A percentile compares a stretch with the other conserved stretches of the same genome.
These are phyloP conservation scores for Neodiprion pinetum DNA, from an alignment of 1,140 invertebrate genomes.

Conservation along the genomic window DNA sequence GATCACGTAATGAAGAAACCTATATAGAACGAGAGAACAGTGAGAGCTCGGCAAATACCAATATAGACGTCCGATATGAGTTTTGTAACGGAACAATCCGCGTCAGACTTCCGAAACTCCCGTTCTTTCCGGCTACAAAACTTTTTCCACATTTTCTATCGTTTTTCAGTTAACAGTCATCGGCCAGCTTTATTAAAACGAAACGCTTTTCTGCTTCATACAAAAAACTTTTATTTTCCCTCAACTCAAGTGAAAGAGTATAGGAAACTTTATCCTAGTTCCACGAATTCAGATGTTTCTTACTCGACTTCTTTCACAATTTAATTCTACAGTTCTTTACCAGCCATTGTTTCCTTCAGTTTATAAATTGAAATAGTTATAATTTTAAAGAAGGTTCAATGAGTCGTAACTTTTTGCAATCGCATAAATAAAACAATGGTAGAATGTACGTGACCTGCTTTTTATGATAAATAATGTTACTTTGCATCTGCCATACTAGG, in stretches of 20 bases:
- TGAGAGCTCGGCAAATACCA: constrained; percentile 4
- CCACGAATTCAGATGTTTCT: too few relatives aligned
- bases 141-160: not conserved
- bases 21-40: not conserved
- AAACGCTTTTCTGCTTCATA: not conserved
- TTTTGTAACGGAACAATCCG: constrained; percentile 7
- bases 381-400: too few relatives aligned
- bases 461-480: too few relatives aligned
- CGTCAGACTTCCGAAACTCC: not conserved
- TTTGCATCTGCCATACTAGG: too few relatives aligned
- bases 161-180: not conserved
- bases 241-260: not conserved
- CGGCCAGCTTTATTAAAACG: not conserved
- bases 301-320: too few relatives aligned
- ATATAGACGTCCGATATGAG: not conserved
- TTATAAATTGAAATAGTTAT: too few relatives aligned
- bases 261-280: too few relatives aligned
- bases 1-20: not conserved
- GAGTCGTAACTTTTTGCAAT: too few relatives aligned
- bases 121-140: not conserved
- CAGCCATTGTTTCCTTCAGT: too few relatives aligned
- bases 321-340: too few relatives aligned
- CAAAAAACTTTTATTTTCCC: not conserved
- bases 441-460: too few relatives aligned
- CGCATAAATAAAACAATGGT: too few relatives aligned